Base-by-base conservation (phyloP, 2,113 vertebrate genomes). In the Microcebus tavaratra region DNA sequence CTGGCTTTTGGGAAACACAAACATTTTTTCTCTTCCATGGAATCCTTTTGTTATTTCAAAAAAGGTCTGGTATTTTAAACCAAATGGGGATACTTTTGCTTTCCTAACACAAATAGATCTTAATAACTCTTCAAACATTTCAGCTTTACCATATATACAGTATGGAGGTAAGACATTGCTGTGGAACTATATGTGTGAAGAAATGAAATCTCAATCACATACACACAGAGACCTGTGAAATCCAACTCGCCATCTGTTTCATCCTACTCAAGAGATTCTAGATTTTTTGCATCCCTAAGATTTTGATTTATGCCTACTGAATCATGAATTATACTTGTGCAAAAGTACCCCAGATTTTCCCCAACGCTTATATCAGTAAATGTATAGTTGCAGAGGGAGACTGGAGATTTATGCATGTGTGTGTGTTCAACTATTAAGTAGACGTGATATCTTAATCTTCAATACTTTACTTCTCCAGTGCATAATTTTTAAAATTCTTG, bases 241-340 rank as follows among this genome's bases (percentile, higher is more conserved):
- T 93, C 75, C 95, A 92, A 87, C 36, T 63, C 95, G 45, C 78
- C 94, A 92, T 97, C 88, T 97, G 94, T 76, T 91, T 80, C 75
- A 36, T 27, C 3, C 4, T 67, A 86, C 61, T 86, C 85, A 81
- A 91, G 81, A 91, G 92, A 95, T 63, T 92, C 67, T 82, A 70
- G 48, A 80, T 25, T 39, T 39, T 90, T 92, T 88, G 34, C 36
- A 12, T 79, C 36, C n/a, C 91, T n/a, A 10, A 78, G 61, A 73
- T 83, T 95, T 93, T 97, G 68, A 95, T 86, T 97, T 94, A 92
- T 83, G 36, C 73, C 83, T 65, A 80, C 70, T 88, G 50, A 91
- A 55, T 95, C 88, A 97, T 91, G 50, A 97, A 82, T 96, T 80
- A 91, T 55, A 83, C 39, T 86, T 81, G 20, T 34, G 39, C 45